Evolutionary conservation across 1,140 invertebrate species (phyloP), one percentile per base, ranked within the genome.

Genomic region (Achatina immaculata): DNA sequence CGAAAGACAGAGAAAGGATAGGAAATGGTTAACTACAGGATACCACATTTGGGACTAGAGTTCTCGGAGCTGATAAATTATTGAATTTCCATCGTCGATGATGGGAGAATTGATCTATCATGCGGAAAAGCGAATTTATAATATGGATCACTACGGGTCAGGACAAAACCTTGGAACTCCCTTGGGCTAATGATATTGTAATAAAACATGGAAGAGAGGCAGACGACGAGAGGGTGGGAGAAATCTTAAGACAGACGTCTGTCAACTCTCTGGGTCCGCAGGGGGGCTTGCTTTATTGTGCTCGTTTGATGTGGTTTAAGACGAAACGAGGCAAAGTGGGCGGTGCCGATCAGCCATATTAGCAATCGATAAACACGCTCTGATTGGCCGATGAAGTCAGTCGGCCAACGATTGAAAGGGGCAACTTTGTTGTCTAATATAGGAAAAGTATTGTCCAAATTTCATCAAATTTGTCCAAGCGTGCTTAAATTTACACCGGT

Each of bases 401-500:
- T 1, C 43, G n/a, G 28, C 21, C 9, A 31, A 28, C 31, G n/a
- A 45, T 16, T 11, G 31, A 73, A 45, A n/a, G 21, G 1, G 48
- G 6, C 1, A 38, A 9, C 1, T 31, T 31, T n/a, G 28, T 28
- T 4, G 9, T 51, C 48, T 14, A 24, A 31, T 48, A n/a, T 38
- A 24, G 69, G 42, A 73, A 34, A 48, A 14, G 71, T 48, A 19
- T 45, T 69, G 36, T 40, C 36, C 38, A 73, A 73, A 43, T 73
- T 73, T 45, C 19, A 34, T 45, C 40, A 62, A 73, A 73, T 73
- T 51, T 73, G 9, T 73, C 71, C 9, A 45, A 73, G 69, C 71
- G 21, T 45, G 40, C 43, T 62, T 62, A n/a, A 34, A 31, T 62
- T 62, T n/a, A 62, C n/a, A 62, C 28, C n/a, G 31, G 58, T 62